phyloP scores from a whole-genome alignment of 2,888 invertebrate species.

The Aphodius sticticus region DNA sequence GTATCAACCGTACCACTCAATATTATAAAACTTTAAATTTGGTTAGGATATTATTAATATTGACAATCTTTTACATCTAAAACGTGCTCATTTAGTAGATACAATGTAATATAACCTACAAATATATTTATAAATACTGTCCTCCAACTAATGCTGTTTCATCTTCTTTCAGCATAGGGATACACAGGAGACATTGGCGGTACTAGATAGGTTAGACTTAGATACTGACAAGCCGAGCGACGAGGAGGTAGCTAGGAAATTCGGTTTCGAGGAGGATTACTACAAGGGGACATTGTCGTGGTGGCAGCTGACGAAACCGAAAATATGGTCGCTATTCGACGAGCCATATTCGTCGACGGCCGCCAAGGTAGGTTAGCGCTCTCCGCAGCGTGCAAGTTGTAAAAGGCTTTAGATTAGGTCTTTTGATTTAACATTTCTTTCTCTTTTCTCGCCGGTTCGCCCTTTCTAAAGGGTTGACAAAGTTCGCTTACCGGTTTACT shows the following conservation, averaged over 20 bases:
- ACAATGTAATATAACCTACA: too few relatives aligned
- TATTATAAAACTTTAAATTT: too few relatives aligned
- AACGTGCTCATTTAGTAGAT: too few relatives aligned
- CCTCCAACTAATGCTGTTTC: background rate
- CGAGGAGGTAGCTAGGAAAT: constrained; percentile 97
- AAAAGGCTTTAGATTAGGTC: background rate
- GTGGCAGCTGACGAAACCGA: constrained; percentile 98
- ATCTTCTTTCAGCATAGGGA: constrained; percentile 81
- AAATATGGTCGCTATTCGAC: constrained; percentile 98
- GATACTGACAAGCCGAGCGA: constrained; percentile 98
- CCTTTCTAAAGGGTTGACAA: background rate
- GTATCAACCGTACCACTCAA: too few relatives aligned
- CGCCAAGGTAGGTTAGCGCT: constrained; percentile 79
- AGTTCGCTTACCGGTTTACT: constrained; percentile 6
- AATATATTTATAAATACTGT: too few relatives aligned
- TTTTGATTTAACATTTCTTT: background rate
- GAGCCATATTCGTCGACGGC: constrained; percentile 98
- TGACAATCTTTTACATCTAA: too few relatives aligned
- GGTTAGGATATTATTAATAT: too few relatives aligned
- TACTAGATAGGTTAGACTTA: constrained; percentile 95
- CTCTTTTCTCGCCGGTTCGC: background rate
- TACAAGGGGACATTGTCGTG: constrained; percentile 88
- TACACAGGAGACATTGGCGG: constrained; percentile 98
- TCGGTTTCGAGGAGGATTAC: constrained; percentile 95
- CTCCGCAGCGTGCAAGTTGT: background rate